Percentiles rank a stretch among this genome's conserved stretches.
phyloP scores from a whole-genome alignment of 2,888 invertebrate species.

The Brenthis ino region DNA sequence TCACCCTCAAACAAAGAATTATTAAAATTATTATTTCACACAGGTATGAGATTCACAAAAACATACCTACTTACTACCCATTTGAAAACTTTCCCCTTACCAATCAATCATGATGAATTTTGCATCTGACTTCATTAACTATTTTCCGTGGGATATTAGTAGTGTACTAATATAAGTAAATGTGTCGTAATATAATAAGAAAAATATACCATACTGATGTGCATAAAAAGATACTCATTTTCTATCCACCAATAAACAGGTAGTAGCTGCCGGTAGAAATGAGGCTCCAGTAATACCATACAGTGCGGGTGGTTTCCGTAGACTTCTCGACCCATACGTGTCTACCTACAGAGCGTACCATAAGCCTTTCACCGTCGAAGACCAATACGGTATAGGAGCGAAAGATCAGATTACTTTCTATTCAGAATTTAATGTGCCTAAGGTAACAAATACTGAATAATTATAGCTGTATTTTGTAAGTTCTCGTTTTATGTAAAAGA shows the following conservation, averaged over 20 bases:
- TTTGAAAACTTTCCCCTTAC: no score
- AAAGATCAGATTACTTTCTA: slow-evolving; percentile 76
- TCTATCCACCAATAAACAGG: slow-evolving; percentile 45
- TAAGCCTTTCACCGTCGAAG: slow-evolving; percentile 62
- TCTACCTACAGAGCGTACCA: slow-evolving; percentile 63
- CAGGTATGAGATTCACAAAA: no score
- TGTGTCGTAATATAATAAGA: no score
- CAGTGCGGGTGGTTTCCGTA: slow-evolving; percentile 55
- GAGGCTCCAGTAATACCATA: slow-evolving; percentile 66
- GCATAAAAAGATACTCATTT: no score
- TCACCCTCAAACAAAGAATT: no score
- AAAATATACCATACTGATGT: no score
- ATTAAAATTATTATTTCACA: no score
- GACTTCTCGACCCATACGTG: slow-evolving; percentile 67
- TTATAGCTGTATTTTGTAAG: not conserved
- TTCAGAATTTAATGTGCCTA: slow-evolving; percentile 64
- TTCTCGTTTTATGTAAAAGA: not conserved
- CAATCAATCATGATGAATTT: no score
- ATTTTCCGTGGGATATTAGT: no score
- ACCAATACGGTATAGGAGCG: slow-evolving; percentile 68
- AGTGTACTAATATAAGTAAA: no score
- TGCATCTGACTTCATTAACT: no score
- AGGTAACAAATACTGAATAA: slow-evolving; percentile 47
- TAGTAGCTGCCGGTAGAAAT: slow-evolving; percentile 69
- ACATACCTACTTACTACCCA: no score